Conservation (phyloP, 1,140 invertebrate genomes). For the Pseudomyrmex pallidus region DNA sequence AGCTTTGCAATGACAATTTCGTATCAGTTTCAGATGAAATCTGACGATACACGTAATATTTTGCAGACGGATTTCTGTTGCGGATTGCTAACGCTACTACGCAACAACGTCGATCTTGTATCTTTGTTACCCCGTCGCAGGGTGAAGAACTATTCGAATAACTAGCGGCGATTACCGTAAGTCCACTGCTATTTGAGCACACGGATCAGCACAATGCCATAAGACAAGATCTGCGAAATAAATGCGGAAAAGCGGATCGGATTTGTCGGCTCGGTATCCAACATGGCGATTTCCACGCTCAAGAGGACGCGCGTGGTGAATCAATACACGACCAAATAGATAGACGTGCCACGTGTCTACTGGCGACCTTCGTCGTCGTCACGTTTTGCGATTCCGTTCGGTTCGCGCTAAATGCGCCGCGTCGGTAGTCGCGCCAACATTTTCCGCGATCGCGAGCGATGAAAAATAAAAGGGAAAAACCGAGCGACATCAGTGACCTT, state of each 20-base stretch:
- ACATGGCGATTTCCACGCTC: conserved; percentile 67
- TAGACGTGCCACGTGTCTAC: conserved; percentile 72
- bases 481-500: neutral
- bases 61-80: neutral
- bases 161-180: conserved; percentile 54
- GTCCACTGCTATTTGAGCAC: conserved; percentile 75
- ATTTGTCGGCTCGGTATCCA: conserved; percentile 69
- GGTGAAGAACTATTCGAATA: neutral
- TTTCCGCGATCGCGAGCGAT: neutral
- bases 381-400: neutral
- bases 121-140: neutral
- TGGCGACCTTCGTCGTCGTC: conserved; percentile 62
- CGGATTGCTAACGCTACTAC: neutral
- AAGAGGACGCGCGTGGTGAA: conserved; percentile 66
- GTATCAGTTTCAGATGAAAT: neutral
- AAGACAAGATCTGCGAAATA: conserved; percentile 71
- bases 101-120: neutral
- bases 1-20: neutral
- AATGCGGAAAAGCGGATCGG: conserved; percentile 66
- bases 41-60: neutral
- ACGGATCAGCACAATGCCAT: conserved; percentile 68
- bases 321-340: conserved; percentile 74
- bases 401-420: conserved; percentile 1
- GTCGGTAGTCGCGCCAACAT: neutral
- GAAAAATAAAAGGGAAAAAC: neutral